These are phyloP conservation scores for Dolomedes plantarius DNA, from an alignment of 2,888 invertebrate genomes.

Conservation along the genomic window DNA sequence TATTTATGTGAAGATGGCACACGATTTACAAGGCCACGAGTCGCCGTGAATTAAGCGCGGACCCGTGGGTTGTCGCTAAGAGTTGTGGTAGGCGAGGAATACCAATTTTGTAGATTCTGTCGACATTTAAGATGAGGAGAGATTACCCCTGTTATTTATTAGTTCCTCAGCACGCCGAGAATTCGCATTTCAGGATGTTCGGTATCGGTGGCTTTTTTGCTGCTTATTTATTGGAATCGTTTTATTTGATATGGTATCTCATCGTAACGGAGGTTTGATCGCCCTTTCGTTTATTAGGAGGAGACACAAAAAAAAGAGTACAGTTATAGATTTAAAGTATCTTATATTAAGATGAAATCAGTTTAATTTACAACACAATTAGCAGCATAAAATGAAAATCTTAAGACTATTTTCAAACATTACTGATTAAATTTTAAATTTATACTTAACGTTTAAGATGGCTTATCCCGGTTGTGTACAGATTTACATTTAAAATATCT, in stretches of 20 bases:
- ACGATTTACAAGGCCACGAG: background rate
- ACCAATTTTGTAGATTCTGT: background rate
- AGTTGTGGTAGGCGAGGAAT: background rate
- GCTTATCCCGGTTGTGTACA: too few species aligned
- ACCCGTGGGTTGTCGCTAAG: background rate
- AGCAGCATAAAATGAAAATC: too few species aligned
- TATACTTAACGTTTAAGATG: too few species aligned
- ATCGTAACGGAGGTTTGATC: background rate
- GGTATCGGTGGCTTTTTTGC: background rate
- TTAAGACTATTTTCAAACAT: too few species aligned
- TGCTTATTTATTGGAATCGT: background rate
- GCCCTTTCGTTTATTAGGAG: too few species aligned
- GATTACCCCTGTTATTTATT: background rate
- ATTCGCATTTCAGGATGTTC: background rate
- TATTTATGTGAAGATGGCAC: slow-evolving; percentile 2
- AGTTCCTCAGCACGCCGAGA: background rate
- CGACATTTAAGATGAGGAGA: background rate
- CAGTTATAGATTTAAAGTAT: too few species aligned
- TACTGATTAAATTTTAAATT: too few species aligned
- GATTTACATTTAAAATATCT: too few species aligned
- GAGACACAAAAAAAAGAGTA: too few species aligned
- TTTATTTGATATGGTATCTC: background rate
- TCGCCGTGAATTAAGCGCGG: background rate
- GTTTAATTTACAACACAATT: too few species aligned
- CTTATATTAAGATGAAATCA: too few species aligned